Evolutionary conservation across 2,888 invertebrate species (phyloP).

Genomic region (Chloroclysta siterata): DNA sequence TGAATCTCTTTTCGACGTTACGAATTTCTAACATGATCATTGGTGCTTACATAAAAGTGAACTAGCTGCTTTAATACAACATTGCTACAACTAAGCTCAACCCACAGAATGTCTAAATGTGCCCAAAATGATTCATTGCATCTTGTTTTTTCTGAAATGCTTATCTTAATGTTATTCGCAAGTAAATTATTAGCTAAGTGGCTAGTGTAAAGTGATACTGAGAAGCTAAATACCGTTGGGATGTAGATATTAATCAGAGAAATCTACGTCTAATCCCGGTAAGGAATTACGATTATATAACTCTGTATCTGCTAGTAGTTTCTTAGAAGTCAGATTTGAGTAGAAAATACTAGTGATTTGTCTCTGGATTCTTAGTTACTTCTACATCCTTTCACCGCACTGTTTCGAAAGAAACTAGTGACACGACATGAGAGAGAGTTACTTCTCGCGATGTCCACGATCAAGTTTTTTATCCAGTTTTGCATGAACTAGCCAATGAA

Average conservation of each 20-base stretch:
- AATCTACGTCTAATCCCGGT: conserved; percentile 9
- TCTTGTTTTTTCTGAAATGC: conserved; percentile 60
- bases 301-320: background rate
- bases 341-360: background rate
- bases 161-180: conserved; percentile 68
- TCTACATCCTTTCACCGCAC: too few relatives aligned
- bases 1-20: too few relatives aligned
- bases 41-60: background rate
- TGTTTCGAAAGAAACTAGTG: too few relatives aligned
- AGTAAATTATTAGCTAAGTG: conserved; percentile 54
- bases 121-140: conserved; percentile 62
- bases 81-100: conserved; percentile 44
- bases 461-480: too few relatives aligned
- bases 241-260: conserved; percentile 24
- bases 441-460: too few relatives aligned
- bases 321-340: background rate
- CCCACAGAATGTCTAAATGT: conserved; percentile 70
- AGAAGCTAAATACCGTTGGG: conserved; percentile 45
- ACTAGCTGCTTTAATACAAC: conserved; percentile 13
- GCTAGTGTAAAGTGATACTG: conserved; percentile 45
- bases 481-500: too few relatives aligned
- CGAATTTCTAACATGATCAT: too few relatives aligned
- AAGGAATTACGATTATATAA: background rate
- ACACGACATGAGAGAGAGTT: too few relatives aligned
- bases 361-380: too few relatives aligned